Conservation (phyloP, 2,888 invertebrate species). For the Lasioglossum marginatum region DNA sequence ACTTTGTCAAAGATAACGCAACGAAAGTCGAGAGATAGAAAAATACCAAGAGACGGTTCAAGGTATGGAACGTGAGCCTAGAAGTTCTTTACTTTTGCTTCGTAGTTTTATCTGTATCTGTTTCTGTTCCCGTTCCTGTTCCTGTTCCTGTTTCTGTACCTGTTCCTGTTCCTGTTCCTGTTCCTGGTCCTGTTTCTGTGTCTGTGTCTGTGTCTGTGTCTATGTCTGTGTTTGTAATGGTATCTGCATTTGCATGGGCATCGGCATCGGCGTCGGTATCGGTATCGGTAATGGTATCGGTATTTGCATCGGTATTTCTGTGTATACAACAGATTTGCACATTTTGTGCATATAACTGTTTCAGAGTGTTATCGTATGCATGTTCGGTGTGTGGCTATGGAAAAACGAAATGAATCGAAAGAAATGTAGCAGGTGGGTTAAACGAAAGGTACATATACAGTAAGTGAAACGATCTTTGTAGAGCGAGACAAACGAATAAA, state of each 20-base stretch:
- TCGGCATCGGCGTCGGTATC: background rate
- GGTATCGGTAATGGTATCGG: background rate
- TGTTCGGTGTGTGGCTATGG: conserved; percentile 13
- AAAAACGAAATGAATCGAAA: background rate
- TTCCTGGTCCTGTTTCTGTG: background rate
- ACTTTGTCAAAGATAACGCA: conserved; percentile 56
- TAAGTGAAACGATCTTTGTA: background rate
- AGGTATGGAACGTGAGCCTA: conserved; percentile 12
- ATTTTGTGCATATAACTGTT: background rate
- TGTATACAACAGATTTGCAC: no score
- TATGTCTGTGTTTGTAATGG: background rate
- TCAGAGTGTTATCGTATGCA: background rate
- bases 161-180: background rate
- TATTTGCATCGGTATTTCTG: background rate
- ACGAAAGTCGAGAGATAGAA: conserved; percentile 27
- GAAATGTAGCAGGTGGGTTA: background rate
- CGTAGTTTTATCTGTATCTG: background rate
- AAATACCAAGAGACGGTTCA: conserved; percentile 25
- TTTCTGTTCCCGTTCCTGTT: background rate
- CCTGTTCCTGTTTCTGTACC: background rate
- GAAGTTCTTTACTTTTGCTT: conserved; percentile 6
- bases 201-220: background rate
- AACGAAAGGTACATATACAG: background rate
- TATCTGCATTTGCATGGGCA: background rate
- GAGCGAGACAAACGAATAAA: background rate